Evolutionary conservation across 2,888 invertebrate genomes (phyloP).

Genomic region (Altica lythri): DNA sequence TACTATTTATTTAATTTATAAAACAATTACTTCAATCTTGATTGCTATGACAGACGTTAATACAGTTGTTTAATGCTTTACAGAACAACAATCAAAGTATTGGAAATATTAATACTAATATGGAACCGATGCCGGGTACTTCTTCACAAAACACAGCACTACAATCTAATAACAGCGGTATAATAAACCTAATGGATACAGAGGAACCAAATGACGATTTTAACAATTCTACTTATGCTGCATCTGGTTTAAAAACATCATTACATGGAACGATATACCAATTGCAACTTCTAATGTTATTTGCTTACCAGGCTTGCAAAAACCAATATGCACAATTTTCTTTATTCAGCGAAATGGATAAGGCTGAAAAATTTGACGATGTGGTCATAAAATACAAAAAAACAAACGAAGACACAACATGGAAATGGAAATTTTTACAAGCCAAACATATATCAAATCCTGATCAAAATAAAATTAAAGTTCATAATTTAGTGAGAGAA

Average conservation of each 20-base stretch:
- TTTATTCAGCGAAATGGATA: constrained; percentile 27
- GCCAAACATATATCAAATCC: constrained; percentile 27
- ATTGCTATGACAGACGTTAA: too few relatives aligned
- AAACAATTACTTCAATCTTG: too few relatives aligned
- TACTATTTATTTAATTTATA: too few relatives aligned
- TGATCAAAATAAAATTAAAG: constrained; percentile 11
- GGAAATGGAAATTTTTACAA: constrained; percentile 27
- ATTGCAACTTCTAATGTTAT: constrained; percentile 24
- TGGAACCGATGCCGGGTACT: too few relatives aligned
- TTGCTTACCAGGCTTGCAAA: constrained; percentile 7
- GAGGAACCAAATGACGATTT: too few relatives aligned
- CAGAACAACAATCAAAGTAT: too few relatives aligned
- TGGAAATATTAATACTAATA: too few relatives aligned
- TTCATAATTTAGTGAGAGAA: constrained; percentile 10
- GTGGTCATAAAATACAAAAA: constrained; percentile 22
- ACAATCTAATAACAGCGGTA: too few relatives aligned
- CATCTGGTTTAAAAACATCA: constrained; percentile 15
- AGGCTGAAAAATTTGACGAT: constrained; percentile 35
- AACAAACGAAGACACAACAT: background rate
- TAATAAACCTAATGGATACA: too few relatives aligned
- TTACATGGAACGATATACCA: constrained; percentile 23
- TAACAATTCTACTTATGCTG: background rate
- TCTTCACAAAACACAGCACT: too few relatives aligned
- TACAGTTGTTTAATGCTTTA: too few relatives aligned
- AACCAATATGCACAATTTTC: constrained; percentile 7